These are phyloP conservation scores for Cladopsammia gracilis DNA, from an alignment of 64 coral and sea anemone species.

Conservation along the genomic window DNA sequence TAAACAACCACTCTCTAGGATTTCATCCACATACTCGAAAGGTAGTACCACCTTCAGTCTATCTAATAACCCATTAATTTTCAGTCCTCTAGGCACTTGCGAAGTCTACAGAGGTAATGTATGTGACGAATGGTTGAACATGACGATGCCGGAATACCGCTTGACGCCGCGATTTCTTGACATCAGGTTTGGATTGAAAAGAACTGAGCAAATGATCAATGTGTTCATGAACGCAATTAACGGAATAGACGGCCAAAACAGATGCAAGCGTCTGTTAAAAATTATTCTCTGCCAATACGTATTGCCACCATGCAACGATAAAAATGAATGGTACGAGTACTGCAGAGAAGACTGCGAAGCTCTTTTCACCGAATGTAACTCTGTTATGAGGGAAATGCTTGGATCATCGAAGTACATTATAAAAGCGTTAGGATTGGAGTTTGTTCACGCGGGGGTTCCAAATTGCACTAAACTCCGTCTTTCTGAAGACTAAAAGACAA, in stretches of 20 bases:
- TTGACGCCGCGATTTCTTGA: constrained; percentile 63
- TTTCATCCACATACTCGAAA: too few relatives aligned
- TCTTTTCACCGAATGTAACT: constrained; percentile 57
- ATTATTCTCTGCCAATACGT: constrained; percentile 68
- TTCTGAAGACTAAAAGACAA: constrained; percentile 16
- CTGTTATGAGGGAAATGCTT: constrained; percentile 70
- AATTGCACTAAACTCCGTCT: constrained; percentile 69
- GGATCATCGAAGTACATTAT: constrained; percentile 77
- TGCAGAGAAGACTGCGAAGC: constrained; percentile 91
- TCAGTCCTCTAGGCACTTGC: constrained; percentile 41
- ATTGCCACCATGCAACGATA: constrained; percentile 62
- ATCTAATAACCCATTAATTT: too few relatives aligned
- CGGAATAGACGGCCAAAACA: constrained; percentile 28
- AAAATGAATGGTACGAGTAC: constrained; percentile 7
- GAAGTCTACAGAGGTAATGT: constrained; percentile 41
- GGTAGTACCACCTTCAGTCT: too few relatives aligned
- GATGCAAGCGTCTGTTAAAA: constrained; percentile 69
- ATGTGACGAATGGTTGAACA: constrained; percentile 48
- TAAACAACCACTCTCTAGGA: too few relatives aligned
- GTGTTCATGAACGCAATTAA: constrained; percentile 44
- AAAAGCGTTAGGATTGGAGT: constrained; percentile 14
- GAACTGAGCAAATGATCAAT: constrained; percentile 57
- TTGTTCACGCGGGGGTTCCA: constrained; percentile 78
- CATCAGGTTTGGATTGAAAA: constrained; percentile 43
- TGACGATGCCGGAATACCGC: constrained; percentile 52